Evolutionary conservation across 2,888 invertebrate genomes (phyloP).

Genomic region (Eristalinus aeneus): DNA sequence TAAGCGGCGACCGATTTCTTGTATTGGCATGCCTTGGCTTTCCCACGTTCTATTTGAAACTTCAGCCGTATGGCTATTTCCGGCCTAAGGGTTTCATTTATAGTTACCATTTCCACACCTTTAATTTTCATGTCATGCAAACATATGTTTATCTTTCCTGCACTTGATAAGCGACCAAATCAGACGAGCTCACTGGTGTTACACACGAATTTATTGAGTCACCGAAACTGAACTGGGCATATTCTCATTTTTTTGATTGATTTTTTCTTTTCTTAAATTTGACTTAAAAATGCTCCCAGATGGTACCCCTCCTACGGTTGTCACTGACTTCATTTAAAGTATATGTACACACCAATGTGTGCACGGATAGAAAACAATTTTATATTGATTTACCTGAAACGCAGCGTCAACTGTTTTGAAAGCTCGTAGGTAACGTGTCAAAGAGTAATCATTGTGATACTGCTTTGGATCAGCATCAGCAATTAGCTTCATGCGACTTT

Average conservation of each 20-base stretch:
- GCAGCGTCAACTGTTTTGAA: slow-evolving; percentile 88
- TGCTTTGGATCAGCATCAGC: slow-evolving; percentile 87
- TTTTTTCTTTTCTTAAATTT: slow-evolving; percentile 4
- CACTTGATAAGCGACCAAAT: slow-evolving; percentile 8
- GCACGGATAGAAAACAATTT: background rate
- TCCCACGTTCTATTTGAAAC: slow-evolving; percentile 4
- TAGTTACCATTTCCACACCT: background rate
- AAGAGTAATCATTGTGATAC: slow-evolving; percentile 88
- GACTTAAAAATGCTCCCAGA: slow-evolving; percentile 4
- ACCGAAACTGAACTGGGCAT: background rate
- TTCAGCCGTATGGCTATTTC: background rate
- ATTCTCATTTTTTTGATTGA: slow-evolving; percentile 2
- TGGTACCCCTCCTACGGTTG: slow-evolving; percentile 31
- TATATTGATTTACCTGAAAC: slow-evolving; percentile 84
- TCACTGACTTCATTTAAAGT: background rate
- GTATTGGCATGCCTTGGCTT: background rate
- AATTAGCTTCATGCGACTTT: slow-evolving; percentile 87
- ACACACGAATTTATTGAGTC: background rate
- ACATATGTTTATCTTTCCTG: slow-evolving; percentile 52
- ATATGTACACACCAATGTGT: background rate
- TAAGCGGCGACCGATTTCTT: background rate
- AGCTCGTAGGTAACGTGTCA: slow-evolving; percentile 87
- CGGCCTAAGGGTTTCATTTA: background rate
- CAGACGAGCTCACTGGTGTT: background rate
- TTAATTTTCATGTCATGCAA: background rate